Base-by-base conservation (phyloP, 2,797 vertebrate genomes). In the Neoniphon sammara region DNA sequence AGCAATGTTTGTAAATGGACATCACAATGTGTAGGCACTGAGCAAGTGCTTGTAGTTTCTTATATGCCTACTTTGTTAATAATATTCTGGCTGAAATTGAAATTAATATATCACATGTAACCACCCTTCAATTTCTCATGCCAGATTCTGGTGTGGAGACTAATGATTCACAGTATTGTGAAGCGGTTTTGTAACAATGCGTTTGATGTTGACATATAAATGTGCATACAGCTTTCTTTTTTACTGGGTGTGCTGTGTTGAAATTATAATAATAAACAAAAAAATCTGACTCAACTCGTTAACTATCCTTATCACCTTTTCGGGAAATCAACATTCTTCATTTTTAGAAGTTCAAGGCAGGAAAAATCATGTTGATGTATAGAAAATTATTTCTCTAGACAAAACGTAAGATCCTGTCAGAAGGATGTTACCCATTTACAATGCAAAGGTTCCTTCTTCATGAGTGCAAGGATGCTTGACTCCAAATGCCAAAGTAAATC, bases 231-330 rank as follows among this genome's bases (percentile, higher is more conserved):
- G n/a, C 12, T 61, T 21, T 34, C 21, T 14, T 39, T n/a, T 60
- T 27, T 15, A 63, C 7, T 70, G 4, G 20, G 44, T 2, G 44
- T 52, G 21, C 78, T 76, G 17, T 60, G 56, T 25, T 66, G 2
- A 72, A 59, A 50, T 73, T 76, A 4, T 58, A 81, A 80, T 87
- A 85, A 89, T 27, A 34, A 34, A 85, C 4, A 30, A 17, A 67
- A 0, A 4, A 60, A 78, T 1, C 23, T 1, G 1, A 44, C 2
- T n/a, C 2, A 0, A 5, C 12, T 2, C 23, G 8, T 73, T 15
- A 42, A 42, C 39, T 12, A 2, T 65, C 11, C 66, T 0, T 25
- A 47, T 34, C 17, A 79, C 58, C 18, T 7, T 18, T 1, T 69
- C 6, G 20, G 30, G 36, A 17, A 59, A 52, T 55, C 17, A 6